phyloP scores from a whole-genome alignment of 2,797 vertebrate species.

The Hydrocynus forskahlii region DNA sequence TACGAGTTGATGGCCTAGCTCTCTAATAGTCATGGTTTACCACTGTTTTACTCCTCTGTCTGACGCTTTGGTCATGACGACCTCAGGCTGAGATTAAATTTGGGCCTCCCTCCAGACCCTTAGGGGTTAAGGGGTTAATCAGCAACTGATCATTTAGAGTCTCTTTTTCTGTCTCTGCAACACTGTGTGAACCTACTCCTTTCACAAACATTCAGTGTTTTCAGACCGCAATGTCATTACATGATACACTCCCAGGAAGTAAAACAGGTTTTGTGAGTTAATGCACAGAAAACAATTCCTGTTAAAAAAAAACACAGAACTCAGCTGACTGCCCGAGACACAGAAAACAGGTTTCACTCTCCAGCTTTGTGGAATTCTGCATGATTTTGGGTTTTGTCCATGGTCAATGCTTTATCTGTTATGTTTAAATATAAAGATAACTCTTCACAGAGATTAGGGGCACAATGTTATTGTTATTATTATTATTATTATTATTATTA shows the following conservation, averaged over 20 bases:
- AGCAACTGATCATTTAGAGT: too few species aligned
- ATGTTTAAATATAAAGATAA: background rate
- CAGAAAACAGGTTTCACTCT: background rate
- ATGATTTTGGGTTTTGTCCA: background rate
- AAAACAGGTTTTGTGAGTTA: conserved; percentile 65
- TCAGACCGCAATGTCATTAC: conserved; percentile 33
- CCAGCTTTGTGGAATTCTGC: background rate
- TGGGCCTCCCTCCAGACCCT: too few species aligned
- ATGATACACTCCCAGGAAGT: conserved; percentile 59
- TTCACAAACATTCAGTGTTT: background rate
- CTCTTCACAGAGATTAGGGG: background rate
- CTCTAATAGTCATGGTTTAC: too few species aligned
- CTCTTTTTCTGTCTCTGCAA: too few species aligned
- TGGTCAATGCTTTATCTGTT: background rate
- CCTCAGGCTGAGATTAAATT: too few species aligned
- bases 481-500: too few species aligned
- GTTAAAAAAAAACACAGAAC: background rate
- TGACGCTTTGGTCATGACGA: too few species aligned
- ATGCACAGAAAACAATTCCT: background rate
- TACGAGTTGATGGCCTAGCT: too few species aligned
- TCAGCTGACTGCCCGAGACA: conserved; percentile 15
- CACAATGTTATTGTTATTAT: too few species aligned
- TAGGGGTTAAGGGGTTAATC: too few species aligned
- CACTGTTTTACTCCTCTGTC: too few species aligned
- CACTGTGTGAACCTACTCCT: too few species aligned